These are phyloP conservation scores for Siniperca chuatsi DNA, from an alignment of 2,113 vertebrate species.

Conservation along the genomic window DNA sequence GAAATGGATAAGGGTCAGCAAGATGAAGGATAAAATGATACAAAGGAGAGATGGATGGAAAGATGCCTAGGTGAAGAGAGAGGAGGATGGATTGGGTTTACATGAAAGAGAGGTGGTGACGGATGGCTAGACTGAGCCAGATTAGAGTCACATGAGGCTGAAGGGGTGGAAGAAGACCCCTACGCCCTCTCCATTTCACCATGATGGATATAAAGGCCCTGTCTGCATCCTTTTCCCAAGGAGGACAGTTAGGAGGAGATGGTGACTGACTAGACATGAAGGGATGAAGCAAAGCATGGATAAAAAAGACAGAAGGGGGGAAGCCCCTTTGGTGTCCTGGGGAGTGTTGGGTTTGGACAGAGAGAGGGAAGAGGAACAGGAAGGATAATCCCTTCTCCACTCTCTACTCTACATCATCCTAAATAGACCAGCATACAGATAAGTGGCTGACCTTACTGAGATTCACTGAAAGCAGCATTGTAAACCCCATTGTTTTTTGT, in stretches of 20 bases:
- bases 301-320: slow-evolving; percentile 30
- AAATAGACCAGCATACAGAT: slow-evolving; percentile 27
- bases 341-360: slow-evolving; percentile 33
- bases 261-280: slow-evolving; percentile 36
- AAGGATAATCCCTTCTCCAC: slow-evolving; percentile 36
- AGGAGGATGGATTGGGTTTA: slow-evolving; percentile 49
- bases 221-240: slow-evolving; percentile 32
- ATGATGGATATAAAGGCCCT: slow-evolving; percentile 52
- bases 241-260: slow-evolving; percentile 27
- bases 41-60: slow-evolving; percentile 57
- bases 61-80: slow-evolving; percentile 39
- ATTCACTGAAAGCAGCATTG: slow-evolving; percentile 5
- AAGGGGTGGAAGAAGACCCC: slow-evolving; percentile 25
- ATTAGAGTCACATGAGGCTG: slow-evolving; percentile 37
- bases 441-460: slow-evolving; percentile 7
- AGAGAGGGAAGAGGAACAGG: slow-evolving; percentile 12
- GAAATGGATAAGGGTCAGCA: slow-evolving; percentile 44
- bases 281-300: slow-evolving; percentile 31
- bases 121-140: slow-evolving; percentile 32
- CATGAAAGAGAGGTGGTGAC: slow-evolving; percentile 31
- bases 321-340: slow-evolving; percentile 32
- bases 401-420: slow-evolving; percentile 4
- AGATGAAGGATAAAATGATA: slow-evolving; percentile 53
- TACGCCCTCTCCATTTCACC: neutral
- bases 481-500: slow-evolving; percentile 9